A percentile compares a stretch with the other conserved stretches of the same genome.
Evolutionary conservation across 1,140 invertebrate genomes (phyloP).

Genomic region (Drosophila sulfurigaster): DNA sequence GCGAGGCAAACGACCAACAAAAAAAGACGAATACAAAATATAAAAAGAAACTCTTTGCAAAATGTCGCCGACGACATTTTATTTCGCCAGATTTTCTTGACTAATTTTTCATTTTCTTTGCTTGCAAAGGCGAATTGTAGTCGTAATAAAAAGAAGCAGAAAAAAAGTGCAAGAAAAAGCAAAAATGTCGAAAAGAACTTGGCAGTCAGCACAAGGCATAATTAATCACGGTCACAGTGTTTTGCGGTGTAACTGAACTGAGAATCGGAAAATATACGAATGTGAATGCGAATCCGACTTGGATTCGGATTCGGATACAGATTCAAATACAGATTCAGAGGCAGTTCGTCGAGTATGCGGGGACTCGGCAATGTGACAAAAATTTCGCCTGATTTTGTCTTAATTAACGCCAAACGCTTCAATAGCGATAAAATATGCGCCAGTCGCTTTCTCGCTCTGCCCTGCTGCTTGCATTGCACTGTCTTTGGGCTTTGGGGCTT

Average conservation of each 20-base stretch:
- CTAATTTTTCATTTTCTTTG: conserved; percentile 84
- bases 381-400: conserved; percentile 84
- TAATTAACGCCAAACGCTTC: conserved; percentile 85
- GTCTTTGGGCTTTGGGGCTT: conserved; percentile 12
- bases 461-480: conserved; percentile 24
- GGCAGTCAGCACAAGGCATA: conserved; percentile 65
- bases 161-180: conserved; percentile 2
- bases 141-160: conserved; percentile 16
- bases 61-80: conserved; percentile 85
- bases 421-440: conserved; percentile 85
- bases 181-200: conserved; percentile 25
- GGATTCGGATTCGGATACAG: conserved; percentile 7
- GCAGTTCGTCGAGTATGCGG: conserved; percentile 1
- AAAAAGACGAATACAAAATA: conserved; percentile 12
- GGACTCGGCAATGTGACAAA: conserved; percentile 75
- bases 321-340: conserved; percentile 4
- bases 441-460: conserved; percentile 45
- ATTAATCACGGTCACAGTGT: conserved; percentile 66
- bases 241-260: conserved; percentile 27
- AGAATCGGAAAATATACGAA: background rate
- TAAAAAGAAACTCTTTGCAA: conserved; percentile 73
- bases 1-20: conserved; percentile 1
- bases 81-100: conserved; percentile 84
- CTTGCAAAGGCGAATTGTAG: conserved; percentile 16
- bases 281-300: conserved; percentile 3